Base-by-base conservation (phyloP, 1,140 invertebrate species). In the Drosophila nasuta region DNA sequence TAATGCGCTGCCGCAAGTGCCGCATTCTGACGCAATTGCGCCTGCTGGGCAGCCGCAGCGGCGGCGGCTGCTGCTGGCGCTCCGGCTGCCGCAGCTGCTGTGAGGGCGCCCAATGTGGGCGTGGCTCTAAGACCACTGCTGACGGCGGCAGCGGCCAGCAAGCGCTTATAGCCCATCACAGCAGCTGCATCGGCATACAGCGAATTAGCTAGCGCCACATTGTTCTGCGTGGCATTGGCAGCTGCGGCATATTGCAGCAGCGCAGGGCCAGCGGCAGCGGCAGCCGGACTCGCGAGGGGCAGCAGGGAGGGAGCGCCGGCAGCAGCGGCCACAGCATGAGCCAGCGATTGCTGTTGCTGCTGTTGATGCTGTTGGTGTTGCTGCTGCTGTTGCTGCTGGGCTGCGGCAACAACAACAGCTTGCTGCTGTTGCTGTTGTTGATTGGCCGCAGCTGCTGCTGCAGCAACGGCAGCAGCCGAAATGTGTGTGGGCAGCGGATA, bases 401-500 rank as follows among this genome's bases (percentile, higher is more conserved):
- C 33, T 33, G 49, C 48, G 59, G 59, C 73, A 41, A 71, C 68
- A 45, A 51, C 75, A 38, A 71, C 79, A 7, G 82, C 85, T 57
- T 92, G 92, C 41, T 91, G 93, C 30, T 82, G 82, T 13, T 90
- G 86, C 11, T 83, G 79, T 45, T 82, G 83, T 35, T 92, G 82
- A 51, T 72, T 62, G 43, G 69, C 72, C 63, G 76, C 93, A 63
- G 83, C 93, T 77, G 93, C 93, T 56, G 93, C 93, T 11, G 87
- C 86, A 17, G 88, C 93, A 38, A 89, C 93, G 67, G 94, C 93
- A 69, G 94, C 93, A 8, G 91, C 87, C 64, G 93, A 93, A 41
- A 92, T 76, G 59, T 92, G 91, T 20, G 94, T 93, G 28, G 95
- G 94, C 75, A 95, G 92, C 57, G 94, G 95, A 88, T 94, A 94